These are phyloP conservation scores for Micoletzkya japonica DNA, from an alignment of 2,888 invertebrate genomes.

Conservation along the genomic window DNA sequence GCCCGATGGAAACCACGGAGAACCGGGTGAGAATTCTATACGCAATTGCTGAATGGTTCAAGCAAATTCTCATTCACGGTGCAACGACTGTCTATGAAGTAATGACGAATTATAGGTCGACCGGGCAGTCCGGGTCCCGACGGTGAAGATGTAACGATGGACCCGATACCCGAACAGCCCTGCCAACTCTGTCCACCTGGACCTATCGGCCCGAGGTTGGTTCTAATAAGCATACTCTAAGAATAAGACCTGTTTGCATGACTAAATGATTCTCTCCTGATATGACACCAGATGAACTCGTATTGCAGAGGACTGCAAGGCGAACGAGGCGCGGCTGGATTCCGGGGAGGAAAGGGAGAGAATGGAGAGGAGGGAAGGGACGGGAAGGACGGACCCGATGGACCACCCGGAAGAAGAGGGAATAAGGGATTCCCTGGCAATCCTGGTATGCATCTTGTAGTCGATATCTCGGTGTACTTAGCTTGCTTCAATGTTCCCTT, in stretches of 20 bases:
- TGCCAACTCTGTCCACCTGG: constrained; percentile 31
- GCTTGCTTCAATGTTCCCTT: background rate
- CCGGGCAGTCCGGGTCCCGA: constrained; percentile 14
- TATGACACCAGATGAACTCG: too few relatives aligned
- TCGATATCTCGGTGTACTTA: background rate
- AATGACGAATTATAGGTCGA: background rate
- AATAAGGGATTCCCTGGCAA: constrained; percentile 28
- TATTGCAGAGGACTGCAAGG: constrained; percentile 27
- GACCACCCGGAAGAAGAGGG: constrained; percentile 17
- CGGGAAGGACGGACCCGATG: constrained; percentile 28
- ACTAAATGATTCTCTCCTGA: too few relatives aligned
- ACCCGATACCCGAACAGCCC: constrained; percentile 18
- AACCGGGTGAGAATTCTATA: background rate
- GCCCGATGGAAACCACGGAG: constrained; percentile 9
- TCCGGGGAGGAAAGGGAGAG: constrained; percentile 21
- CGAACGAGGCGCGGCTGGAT: constrained; percentile 28
- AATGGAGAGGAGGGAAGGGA: constrained; percentile 29
- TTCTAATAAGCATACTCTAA: background rate
- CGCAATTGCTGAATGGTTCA: background rate
- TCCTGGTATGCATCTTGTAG: constrained; percentile 7
- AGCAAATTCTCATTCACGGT: background rate
- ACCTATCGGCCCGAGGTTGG: constrained; percentile 28
- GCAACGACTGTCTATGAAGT: background rate
- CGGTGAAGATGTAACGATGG: constrained; percentile 24
- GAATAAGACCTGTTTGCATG: too few relatives aligned